phyloP scores from a whole-genome alignment of 2,888 invertebrate genomes.

The Protodeltote pygarga region DNA sequence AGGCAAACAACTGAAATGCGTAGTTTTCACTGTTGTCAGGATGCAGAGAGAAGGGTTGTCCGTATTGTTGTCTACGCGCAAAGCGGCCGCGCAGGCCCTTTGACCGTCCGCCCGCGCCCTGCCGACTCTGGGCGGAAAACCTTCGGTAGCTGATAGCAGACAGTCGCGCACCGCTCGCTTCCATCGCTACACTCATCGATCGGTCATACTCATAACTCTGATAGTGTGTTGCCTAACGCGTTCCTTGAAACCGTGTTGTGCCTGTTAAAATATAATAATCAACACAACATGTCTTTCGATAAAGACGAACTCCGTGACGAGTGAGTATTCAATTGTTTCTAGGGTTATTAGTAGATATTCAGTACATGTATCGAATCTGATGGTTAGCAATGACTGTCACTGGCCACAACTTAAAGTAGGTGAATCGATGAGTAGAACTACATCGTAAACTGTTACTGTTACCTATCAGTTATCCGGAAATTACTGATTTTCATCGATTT shows the following conservation, averaged over 20 bases:
- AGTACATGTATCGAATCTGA: slow-evolving; percentile 3
- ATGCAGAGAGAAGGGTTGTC: slow-evolving; percentile 26
- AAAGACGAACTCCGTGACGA: slow-evolving; percentile 90
- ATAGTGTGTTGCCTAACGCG: slow-evolving; percentile 47
- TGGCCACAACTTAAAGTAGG: slow-evolving; percentile 39
- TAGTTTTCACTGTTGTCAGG: slow-evolving; percentile 20
- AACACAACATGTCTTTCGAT: slow-evolving; percentile 84
- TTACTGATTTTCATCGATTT: no score
- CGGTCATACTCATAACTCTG: slow-evolving; percentile 49
- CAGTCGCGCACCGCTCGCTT: slow-evolving; percentile 71
- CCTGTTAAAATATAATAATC: slow-evolving; percentile 46
- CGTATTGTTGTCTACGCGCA: slow-evolving; percentile 41
- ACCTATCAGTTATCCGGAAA: no score
- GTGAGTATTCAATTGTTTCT: no score
- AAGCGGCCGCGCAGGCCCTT: slow-evolving; percentile 59
- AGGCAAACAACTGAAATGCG: slow-evolving; percentile 24
- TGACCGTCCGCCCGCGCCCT: slow-evolving; percentile 65
- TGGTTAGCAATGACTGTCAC: slow-evolving; percentile 25
- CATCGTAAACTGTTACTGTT: no score
- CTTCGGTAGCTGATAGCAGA: slow-evolving; percentile 49
- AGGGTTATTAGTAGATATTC: slow-evolving; percentile 3
- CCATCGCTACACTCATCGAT: slow-evolving; percentile 71
- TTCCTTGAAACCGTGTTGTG: slow-evolving; percentile 60
- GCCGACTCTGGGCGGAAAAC: slow-evolving; percentile 66
- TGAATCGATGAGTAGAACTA: slow-evolving; percentile 47